These are phyloP conservation scores for Varecia variegata DNA, from an alignment of 2,797 vertebrate genomes.

Conservation along the genomic window DNA sequence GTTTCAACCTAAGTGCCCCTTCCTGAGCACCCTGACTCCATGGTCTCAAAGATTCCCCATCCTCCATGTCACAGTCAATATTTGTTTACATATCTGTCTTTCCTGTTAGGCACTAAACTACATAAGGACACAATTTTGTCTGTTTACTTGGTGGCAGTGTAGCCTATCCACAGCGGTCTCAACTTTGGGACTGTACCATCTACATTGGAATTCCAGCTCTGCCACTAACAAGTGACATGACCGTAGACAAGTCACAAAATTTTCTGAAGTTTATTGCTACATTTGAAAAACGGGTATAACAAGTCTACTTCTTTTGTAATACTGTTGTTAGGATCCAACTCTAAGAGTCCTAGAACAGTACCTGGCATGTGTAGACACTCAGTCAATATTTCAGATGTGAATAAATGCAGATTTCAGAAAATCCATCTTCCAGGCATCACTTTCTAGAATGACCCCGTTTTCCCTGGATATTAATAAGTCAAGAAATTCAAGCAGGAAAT, in stretches of 20 bases:
- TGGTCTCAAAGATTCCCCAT: neutral
- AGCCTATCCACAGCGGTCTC: accelerated
- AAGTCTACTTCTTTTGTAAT: neutral
- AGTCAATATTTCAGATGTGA: neutral
- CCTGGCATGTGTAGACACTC: neutral
- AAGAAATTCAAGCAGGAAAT: neutral
- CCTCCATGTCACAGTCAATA: neutral
- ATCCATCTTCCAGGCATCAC: neutral
- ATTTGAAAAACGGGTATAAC: neutral
- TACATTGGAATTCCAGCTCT: neutral
- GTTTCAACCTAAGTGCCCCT: neutral
- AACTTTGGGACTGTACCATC: neutral
- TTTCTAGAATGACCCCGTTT: neutral
- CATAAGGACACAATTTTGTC: neutral
- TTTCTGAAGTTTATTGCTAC: neutral
- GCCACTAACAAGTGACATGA: no score
- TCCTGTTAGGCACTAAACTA: neutral
- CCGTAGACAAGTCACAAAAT: neutral
- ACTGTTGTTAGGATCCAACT: neutral
- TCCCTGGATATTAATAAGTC: neutral
- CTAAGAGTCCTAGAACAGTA: neutral
- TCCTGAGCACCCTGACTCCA: neutral
- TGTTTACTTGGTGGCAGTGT: accelerated
- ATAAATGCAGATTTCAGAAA: neutral
- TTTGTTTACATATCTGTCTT: neutral